Conservation (phyloP, 2,113 vertebrate species). For the Passer montanus region DNA sequence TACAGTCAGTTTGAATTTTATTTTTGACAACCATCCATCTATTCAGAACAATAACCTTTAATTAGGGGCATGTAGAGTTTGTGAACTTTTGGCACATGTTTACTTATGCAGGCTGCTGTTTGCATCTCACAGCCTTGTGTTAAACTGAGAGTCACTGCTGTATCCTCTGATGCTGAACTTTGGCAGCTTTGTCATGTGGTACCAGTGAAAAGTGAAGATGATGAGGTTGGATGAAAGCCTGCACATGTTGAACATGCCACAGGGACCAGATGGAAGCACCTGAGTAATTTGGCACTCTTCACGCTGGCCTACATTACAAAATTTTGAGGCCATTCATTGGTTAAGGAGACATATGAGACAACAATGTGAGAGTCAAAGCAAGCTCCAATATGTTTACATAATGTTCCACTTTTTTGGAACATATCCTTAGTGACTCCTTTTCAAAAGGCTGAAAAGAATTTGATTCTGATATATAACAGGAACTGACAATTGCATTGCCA, state of each 20-base stretch:
- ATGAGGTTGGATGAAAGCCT: not conserved
- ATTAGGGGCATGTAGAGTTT: not conserved
- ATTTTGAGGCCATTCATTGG: not conserved
- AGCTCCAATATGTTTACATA: not conserved
- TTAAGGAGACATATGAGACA: not conserved
- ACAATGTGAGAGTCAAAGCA: not conserved
- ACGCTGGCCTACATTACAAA: not conserved
- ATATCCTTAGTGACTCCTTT: not conserved
- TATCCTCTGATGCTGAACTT: not conserved
- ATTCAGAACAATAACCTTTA: not conserved
- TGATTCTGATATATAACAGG: not conserved
- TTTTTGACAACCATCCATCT: not conserved
- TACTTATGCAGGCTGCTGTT: not conserved
- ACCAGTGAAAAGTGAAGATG: not conserved
- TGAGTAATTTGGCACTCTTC: constrained; percentile 15
- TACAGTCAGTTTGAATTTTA: not conserved
- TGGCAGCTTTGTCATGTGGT: not conserved
- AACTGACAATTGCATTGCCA: not conserved
- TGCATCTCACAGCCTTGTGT: not conserved
- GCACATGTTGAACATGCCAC: not conserved
- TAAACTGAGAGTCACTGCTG: not conserved
- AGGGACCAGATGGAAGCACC: constrained; percentile 40
- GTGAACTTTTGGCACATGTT: not conserved
- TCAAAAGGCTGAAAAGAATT: not conserved
- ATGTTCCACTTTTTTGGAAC: not conserved